These are phyloP conservation scores for Drosophila watanabei DNA, from an alignment of 1,140 invertebrate species.

Conservation along the genomic window DNA sequence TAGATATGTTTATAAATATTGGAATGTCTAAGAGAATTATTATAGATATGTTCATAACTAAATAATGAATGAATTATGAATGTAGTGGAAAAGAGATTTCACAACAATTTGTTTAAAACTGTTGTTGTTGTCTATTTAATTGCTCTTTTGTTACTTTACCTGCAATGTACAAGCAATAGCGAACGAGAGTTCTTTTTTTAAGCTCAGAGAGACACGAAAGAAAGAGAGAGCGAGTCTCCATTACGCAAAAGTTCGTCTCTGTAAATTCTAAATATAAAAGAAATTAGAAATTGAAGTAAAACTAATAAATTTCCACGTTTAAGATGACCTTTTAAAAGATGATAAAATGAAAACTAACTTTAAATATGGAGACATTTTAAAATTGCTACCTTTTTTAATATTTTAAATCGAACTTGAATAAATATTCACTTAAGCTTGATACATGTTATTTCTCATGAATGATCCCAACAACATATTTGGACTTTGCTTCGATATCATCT, in stretches of 20 bases:
- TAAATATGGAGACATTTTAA: no score
- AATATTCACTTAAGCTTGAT: no score
- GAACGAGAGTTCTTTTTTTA: background rate
- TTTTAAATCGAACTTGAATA: background rate
- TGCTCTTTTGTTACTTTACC: background rate
- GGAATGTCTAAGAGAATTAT: background rate
- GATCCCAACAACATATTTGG: background rate
- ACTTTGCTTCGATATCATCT: constrained; percentile 6
- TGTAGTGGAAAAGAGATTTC: background rate
- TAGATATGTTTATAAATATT: background rate
- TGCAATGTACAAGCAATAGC: background rate
- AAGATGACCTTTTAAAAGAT: background rate
- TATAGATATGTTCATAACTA: background rate
- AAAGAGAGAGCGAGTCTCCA: background rate
- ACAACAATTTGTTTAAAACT: background rate
- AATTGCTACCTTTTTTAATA: background rate
- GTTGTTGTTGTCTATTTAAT: background rate
- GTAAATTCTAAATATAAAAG: background rate
- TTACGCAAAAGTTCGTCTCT: background rate
- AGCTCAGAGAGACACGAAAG: background rate
- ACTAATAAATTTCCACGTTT: background rate
- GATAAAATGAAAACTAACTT: background rate
- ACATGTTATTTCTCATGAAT: background rate
- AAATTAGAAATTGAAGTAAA: background rate
- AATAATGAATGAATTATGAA: background rate